Evolutionary conservation across 1,140 invertebrate species (phyloP), one percentile per base, ranked within the genome.

Genomic region (Drosophila miranda): DNA sequence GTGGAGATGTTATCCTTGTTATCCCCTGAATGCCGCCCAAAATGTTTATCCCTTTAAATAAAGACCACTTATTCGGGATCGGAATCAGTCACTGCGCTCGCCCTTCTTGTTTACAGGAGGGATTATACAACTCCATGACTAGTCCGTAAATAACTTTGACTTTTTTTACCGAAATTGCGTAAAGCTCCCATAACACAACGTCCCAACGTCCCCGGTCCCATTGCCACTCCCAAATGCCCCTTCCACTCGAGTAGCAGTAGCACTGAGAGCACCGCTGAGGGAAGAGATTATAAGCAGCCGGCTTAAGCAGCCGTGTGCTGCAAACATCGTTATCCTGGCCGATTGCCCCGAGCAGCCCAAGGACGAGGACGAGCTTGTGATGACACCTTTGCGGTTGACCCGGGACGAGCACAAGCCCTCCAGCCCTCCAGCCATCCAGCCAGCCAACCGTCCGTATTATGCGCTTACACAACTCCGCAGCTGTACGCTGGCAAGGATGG

Each of bases 351-450:
- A 21, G 16, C 45, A 49, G 28, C 57, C 34, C 44, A 7, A 23
- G 30, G 56, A 14, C 19, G 45, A 23, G 59, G 28, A 30, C 28
- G 16, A 8, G 43, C 43, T 7, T 6, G 49, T 66, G 62, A 67
- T 26, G 61, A 67, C 61, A 67, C 64, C 64, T 67, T 54, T 67
- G 63, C 34, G 63, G 61, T 23, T 68, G 64, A 67, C 64, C 61
- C 42, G 14, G 23, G 6, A 8, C 4, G 53, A 8, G 13, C 30
- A 9, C 30, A 11, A 16, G 23, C 13, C 19, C 7, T 13, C 14
- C 50, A 38, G 16, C 16, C n/a, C n/a, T n/a, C 0, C 19, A 19
- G 19, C 19, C 41, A 11, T 11, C 38, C 38, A 16, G 23, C 13
- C n/a, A 43, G 58, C 48, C 60, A 63, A n/a, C 23, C 6, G 46